These are phyloP conservation scores for Paramisgurnus dabryanus DNA, from an alignment of 2,113 vertebrate species.

Conservation along the genomic window DNA sequence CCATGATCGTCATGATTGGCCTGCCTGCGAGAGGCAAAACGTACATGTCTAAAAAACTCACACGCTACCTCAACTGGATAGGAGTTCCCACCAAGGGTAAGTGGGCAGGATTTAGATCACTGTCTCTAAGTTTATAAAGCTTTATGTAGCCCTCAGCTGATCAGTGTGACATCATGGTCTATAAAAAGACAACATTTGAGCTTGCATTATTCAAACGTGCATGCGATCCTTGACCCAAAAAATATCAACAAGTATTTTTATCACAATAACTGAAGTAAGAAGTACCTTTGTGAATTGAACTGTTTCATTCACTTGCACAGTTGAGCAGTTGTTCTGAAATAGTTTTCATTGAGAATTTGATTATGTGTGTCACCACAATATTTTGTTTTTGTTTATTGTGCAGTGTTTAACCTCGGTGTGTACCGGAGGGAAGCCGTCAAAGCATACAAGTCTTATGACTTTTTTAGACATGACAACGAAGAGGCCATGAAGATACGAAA, in stretches of 20 bases:
- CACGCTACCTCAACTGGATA: constrained; percentile 98
- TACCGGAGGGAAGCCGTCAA: constrained; percentile 92
- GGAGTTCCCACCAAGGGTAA: constrained; percentile 95
- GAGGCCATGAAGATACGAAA: constrained; percentile 97
- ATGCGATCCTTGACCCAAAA: background rate
- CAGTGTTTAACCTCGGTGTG: constrained; percentile 96
- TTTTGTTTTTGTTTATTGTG: constrained; percentile 44
- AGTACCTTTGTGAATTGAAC: background rate
- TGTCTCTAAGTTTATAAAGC: background rate
- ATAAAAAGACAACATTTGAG: background rate
- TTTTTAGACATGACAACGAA: constrained; percentile 95
- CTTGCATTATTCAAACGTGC: background rate
- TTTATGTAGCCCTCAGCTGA: background rate
- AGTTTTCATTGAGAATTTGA: background rate
- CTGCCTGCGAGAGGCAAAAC: constrained; percentile 91
- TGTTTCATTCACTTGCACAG: background rate
- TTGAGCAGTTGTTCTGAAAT: no score
- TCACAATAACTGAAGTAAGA: constrained; percentile 1
- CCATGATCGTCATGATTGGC: constrained; percentile 96
- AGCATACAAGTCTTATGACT: constrained; percentile 94
- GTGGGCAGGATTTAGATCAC: constrained; percentile 16
- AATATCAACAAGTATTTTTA: background rate
- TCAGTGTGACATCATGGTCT: background rate
- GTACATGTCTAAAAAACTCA: constrained; percentile 97
- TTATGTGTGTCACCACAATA: background rate